Percentiles rank a stretch among this genome's conserved stretches.
These are phyloP conservation scores for Trematomus bernacchii DNA, from an alignment of 2,797 vertebrate genomes.

Conservation along the genomic window DNA sequence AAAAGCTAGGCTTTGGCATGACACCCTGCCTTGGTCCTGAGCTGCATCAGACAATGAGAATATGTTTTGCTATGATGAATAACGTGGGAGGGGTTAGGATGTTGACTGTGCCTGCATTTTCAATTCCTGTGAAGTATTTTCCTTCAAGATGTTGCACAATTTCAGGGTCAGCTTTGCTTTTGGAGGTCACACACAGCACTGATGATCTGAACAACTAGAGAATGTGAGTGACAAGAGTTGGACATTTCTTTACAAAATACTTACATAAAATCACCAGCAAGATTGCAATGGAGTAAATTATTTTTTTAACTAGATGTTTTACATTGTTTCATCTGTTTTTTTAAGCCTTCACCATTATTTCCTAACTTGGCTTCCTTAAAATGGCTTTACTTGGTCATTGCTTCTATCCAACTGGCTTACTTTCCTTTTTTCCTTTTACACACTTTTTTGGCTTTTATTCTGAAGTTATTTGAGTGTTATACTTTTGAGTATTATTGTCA, in stretches of 20 bases:
- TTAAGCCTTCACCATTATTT: background rate
- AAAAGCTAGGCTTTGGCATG: conserved; percentile 81
- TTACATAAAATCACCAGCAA: background rate
- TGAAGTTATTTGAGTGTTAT: too few relatives aligned
- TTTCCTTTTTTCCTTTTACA: too few relatives aligned
- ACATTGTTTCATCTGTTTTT: background rate
- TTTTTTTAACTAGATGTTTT: too few relatives aligned
- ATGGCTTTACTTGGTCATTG: too few relatives aligned
- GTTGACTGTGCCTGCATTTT: conserved; percentile 53
- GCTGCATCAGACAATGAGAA: conserved; percentile 75
- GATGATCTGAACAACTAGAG: conserved; percentile 23
- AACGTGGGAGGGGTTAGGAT: conserved; percentile 62
- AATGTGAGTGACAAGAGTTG: background rate
- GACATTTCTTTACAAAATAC: conserved; percentile 3
- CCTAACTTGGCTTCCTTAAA: background rate
- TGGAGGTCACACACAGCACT: conserved; percentile 47
- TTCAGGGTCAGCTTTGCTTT: conserved; percentile 48
- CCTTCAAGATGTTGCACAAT: conserved; percentile 34
- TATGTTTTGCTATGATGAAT: conserved; percentile 66
- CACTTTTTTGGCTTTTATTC: too few relatives aligned
- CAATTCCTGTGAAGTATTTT: conserved; percentile 46
- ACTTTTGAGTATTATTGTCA: too few relatives aligned
- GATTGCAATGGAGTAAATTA: background rate
- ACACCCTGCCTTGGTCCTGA: conserved; percentile 79
- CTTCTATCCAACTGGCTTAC: too few relatives aligned